Evolutionary conservation across 1,140 invertebrate genomes (phyloP), one percentile per base, ranked within the genome.

Genomic region (Luehdorfia chinensis): DNA sequence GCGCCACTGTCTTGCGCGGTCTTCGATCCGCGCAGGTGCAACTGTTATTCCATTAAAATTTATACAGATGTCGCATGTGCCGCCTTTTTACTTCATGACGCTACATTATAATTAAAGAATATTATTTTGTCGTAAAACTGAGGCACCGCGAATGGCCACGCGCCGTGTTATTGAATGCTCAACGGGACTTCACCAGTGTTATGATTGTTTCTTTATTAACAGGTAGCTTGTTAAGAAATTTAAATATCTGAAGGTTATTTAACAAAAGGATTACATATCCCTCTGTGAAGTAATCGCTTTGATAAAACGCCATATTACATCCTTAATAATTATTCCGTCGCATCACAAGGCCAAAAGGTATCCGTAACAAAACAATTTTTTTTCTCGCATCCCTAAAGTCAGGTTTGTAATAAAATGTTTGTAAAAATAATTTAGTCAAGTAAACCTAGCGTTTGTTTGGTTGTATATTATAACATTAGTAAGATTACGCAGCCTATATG

Each of bases 21-120:
- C 46, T 52, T 48, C 50, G 61, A 45, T 27, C 30, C 34, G 47
- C 43, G 79, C 80, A 81, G 75, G 72, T 84, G 80, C 77, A 73
- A 65, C 57, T 44, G 58, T 71, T 74, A 67, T 75, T 79, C 65
- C 70, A 79, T 83, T 77, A 75, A 80, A 81, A 65, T 81, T 81
- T 78, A 85, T 83, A 85, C 76, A 85, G 75, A 73, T 80, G 81
- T 83, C 78, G 75, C 72, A 76, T 79, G 78, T 66, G 65, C 57
- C 65, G 70, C 75, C 61, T 83, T 76, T 81, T 80, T 80, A 77
- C 66, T 58, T 68, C 53, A 63, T 65, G 59, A 71, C 63, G 67
- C 71, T 72, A 67, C 70, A 71, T 79, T 81, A 79, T 79, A 80
- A 85, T 81, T 83, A 79, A 83, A 77, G 73, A 73, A 76, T 79